Evolutionary conservation across 2,888 invertebrate species (phyloP).

Genomic region (Cephus pulcher): DNA sequence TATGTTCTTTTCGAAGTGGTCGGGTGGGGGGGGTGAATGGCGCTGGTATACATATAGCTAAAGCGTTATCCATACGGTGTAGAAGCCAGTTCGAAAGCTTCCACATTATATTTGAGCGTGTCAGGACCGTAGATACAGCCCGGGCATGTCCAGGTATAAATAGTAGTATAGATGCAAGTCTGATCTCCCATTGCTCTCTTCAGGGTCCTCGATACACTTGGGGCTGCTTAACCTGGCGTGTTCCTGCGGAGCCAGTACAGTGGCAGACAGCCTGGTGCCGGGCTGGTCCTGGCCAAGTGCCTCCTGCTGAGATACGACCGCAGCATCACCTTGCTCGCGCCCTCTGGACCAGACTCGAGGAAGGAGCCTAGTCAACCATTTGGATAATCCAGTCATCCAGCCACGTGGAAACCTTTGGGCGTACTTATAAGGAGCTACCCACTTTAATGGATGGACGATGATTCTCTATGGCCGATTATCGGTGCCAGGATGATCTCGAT

Average conservation of each 20-base stretch:
- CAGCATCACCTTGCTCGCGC: conserved; percentile 11
- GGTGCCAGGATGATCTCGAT: not conserved
- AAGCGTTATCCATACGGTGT: not conserved
- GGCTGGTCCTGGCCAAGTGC: conserved; percentile 33
- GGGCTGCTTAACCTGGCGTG: conserved; percentile 2
- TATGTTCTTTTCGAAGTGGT: not conserved
- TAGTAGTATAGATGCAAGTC: not conserved
- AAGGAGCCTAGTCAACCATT: not conserved
- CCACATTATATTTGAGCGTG: not conserved
- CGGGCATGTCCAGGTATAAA: not conserved
- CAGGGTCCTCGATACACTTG: not conserved
- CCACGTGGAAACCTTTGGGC: not conserved
- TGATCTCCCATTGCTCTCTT: not conserved
- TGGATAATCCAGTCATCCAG: not conserved
- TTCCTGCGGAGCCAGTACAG: conserved; percentile 33
- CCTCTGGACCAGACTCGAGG: not conserved
- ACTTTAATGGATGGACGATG: not conserved
- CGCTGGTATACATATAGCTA: not conserved
- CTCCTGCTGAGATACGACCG: conserved; percentile 52
- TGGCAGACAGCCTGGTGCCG: conserved; percentile 61
- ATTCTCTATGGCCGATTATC: not conserved
- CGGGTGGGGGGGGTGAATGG: not conserved
- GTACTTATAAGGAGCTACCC: not conserved
- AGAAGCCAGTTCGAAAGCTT: not conserved
- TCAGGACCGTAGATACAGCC: not conserved